Conservation (phyloP, 2,888 invertebrate species). For the Sclerodermus sp. region DNA sequence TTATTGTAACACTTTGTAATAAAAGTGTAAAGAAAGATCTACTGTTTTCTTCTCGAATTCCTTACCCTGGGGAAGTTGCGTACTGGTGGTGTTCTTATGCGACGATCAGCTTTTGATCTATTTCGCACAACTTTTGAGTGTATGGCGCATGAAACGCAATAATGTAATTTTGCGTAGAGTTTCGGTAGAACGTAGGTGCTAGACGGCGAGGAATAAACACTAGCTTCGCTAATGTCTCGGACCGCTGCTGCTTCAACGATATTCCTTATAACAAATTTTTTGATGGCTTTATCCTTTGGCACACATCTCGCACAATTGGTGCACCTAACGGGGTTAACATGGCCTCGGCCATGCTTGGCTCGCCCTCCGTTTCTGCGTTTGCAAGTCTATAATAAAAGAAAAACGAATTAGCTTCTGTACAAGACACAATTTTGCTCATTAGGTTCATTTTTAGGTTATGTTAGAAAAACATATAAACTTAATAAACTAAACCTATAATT, state of each 20-base stretch:
- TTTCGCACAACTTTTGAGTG: conserved; percentile 99
- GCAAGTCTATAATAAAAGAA: too few relatives aligned
- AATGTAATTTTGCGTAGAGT: conserved; percentile 97
- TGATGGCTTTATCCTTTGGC: conserved; percentile 99
- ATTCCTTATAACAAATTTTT: conserved; percentile 98
- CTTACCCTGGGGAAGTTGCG: conserved; percentile 77
- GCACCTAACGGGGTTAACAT: conserved; percentile 96
- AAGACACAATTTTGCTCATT: too few relatives aligned
- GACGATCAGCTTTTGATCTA: conserved; percentile 94
- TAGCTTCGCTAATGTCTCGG: conserved; percentile 95
- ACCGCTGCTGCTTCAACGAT: conserved; percentile 99
- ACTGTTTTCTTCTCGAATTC: too few relatives aligned
- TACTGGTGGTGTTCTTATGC: conserved; percentile 95
- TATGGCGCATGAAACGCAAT: conserved; percentile 99
- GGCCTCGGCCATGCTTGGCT: conserved; percentile 98
- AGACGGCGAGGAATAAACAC: conserved; percentile 73
- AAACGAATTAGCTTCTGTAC: too few relatives aligned
- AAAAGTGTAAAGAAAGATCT: neutral
- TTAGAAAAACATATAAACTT: too few relatives aligned
- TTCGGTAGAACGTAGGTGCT: conserved; percentile 89
- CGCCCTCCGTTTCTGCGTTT: conserved; percentile 99
- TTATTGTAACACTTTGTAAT: conserved; percentile 8
- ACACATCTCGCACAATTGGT: conserved; percentile 99
- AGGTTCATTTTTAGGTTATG: too few relatives aligned
- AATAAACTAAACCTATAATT: too few relatives aligned